phyloP scores from a whole-genome alignment of 2,888 invertebrate genomes.

The Margaritifera margaritifera region DNA sequence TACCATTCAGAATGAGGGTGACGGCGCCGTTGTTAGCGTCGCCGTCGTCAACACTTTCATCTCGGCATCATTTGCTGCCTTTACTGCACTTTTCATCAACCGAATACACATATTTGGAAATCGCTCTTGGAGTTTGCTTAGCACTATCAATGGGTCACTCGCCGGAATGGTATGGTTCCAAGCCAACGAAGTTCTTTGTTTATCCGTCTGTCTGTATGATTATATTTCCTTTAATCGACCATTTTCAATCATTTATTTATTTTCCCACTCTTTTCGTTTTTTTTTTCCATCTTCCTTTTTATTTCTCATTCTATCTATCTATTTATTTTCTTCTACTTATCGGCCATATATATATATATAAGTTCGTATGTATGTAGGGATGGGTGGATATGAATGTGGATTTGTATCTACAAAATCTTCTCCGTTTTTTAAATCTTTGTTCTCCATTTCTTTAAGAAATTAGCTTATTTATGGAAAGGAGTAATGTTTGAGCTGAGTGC shows the following conservation, averaged over 20 bases:
- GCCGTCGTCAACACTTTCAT: slow-evolving; percentile 75
- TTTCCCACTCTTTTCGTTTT: no score
- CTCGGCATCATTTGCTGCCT: slow-evolving; percentile 74
- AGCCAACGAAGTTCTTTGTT: not conserved
- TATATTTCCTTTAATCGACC: not conserved
- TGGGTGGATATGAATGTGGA: no score
- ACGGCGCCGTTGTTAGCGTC: slow-evolving; percentile 72
- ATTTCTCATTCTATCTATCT: no score
- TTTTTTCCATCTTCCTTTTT: no score
- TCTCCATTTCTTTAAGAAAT: no score
- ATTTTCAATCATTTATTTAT: not conserved
- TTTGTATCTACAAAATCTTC: no score
- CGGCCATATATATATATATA: no score
- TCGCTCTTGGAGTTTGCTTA: slow-evolving; percentile 73
- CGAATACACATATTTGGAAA: slow-evolving; percentile 41
- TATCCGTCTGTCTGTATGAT: not conserved
- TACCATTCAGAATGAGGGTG: slow-evolving; percentile 72
- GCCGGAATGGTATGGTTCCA: slow-evolving; percentile 72
- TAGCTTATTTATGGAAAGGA: no score
- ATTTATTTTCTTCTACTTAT: no score
- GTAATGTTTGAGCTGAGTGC: no score
- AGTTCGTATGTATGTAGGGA: no score
- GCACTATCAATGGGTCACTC: slow-evolving; percentile 75
- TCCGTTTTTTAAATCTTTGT: no score
- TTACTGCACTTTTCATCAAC: slow-evolving; percentile 70